Base-by-base conservation (phyloP, 2,888 invertebrate species). In the Hipparchia sbordonii region DNA sequence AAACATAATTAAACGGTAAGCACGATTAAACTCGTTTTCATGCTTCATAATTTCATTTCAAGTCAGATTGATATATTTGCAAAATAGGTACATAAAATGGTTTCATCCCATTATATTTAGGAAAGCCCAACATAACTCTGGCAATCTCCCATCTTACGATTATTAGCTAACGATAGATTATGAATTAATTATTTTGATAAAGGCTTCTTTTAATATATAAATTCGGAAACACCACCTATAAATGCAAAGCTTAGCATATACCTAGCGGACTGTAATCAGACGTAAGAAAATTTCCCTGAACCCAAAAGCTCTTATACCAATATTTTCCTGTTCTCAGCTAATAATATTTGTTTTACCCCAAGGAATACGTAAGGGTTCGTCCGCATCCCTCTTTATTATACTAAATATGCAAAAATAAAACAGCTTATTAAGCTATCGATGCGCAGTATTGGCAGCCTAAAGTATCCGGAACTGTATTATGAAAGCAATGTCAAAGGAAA, bases 381-480 rank as follows among this genome's bases (percentile, higher is more conserved):
- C 7, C 48, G 48, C 7, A 8, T 48, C 76, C 77, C 75, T 75
- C 74, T 77, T 77, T 75, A 77, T 72, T 76, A 76, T 74, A n/a
- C n/a, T n/a, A 76, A 75, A 67, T 73, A 77, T 77, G 76, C 75
- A 76, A 76, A 75, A 75, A 23, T 23, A 23, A 73, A 76, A 76
- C 77, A 74, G 74, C 75, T 76, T 79, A 78, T 77, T 76, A 77
- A 73, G 76, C 74, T 75, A 74, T 72, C 65, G 74, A 67, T 72
- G 72, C 73, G 67, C 67, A 70, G 72, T 74, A 74, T 78, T 77
- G 76, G 73, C 75, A 74, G 71, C 72, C 67, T 45, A 59, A 74
- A 72, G 72, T 73, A 72, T 72, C 60, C 56, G 60, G 52, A 69
- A 65, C 68, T 56, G 10, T 51, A 57, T 56, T 57, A 72, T 61